phyloP scores from a whole-genome alignment of 2,888 invertebrate species.

The Drosophila quasianomalipes region DNA sequence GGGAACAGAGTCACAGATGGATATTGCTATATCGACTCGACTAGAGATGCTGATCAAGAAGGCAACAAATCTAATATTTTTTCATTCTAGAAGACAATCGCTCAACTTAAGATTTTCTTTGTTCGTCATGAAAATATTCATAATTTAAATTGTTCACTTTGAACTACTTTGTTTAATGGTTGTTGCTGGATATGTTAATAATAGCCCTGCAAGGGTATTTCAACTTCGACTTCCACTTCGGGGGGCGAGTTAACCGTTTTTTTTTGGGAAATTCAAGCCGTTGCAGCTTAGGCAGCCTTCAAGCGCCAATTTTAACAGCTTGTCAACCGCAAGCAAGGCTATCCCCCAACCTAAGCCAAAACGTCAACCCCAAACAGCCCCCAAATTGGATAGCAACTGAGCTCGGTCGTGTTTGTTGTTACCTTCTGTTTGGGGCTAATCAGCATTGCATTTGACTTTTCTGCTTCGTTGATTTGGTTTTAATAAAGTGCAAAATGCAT shows the following conservation, averaged over 20 bases:
- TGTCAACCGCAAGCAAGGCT: constrained; percentile 58
- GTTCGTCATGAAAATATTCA: neutral
- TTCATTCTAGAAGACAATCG: neutral
- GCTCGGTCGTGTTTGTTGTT: neutral
- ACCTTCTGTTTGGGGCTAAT: constrained; percentile 55
- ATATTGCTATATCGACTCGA: neutral
- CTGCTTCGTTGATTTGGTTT: constrained; percentile 79
- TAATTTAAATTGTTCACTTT: neutral
- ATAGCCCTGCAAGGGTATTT: neutral
- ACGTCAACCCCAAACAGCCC: neutral
- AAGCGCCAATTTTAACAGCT: constrained; percentile 74
- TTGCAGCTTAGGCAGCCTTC: constrained; percentile 30
- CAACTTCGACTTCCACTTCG: neutral
- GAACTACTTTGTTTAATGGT: neutral
- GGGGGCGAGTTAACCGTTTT: neutral
- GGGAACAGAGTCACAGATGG: neutral
- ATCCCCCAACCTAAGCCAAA: constrained; percentile 5
- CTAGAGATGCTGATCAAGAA: neutral
- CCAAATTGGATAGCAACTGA: neutral
- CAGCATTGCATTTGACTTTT: constrained; percentile 77
- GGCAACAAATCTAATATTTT: too few species aligned
- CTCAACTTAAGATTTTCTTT: neutral
- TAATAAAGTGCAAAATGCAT: constrained; percentile 79
- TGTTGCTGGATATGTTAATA: neutral
- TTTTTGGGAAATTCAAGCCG: neutral